Evolutionary conservation across 2,797 vertebrate genomes (phyloP), one percentile per base, ranked within the genome.

Genomic region (Dendrocincla fuliginosa): DNA sequence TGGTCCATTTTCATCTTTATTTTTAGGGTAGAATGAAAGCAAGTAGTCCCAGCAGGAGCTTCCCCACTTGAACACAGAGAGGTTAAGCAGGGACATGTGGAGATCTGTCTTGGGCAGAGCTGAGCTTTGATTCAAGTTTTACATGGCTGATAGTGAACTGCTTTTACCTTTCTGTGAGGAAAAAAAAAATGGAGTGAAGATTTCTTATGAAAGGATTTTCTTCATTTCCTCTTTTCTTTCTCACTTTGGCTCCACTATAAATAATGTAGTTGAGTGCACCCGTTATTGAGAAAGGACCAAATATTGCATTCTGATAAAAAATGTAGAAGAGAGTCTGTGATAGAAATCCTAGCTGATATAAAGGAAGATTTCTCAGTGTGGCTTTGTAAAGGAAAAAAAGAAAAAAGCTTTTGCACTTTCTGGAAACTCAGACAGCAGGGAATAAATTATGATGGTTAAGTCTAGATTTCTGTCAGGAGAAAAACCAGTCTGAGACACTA

Each of bases 361-460:
- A 89, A 87, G 39, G 28, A 60, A 75, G 12, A 57, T 89, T 79
- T 75, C 32, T 89, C 50, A 60, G 37, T n/a, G 20, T 37, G 32
- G 37, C 33, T 87, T 71, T 70, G 30, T 50, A n/a, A 32, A 57
- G 23, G 1, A 2, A 9, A 42, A 59, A 28, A 13, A 47, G 16
- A 50, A 24, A 23, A 42, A 23, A 16, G 5, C 20, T 91, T 83
- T 78, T 3, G 8, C 24, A 46, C 44, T 77, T 90, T 79, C 14
- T 63, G 44, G 67, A 52, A 44, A 67, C 67, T 79, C 32, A 30
- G 56, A 32, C 61, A 82, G 19, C 33, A 63, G 53, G 41, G 71
- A 96, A 91, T 61, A 90, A 93, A 96, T 33, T 67, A 35, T 75
- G n/a, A 4, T 6, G 32, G 50, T 42, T 49, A 93, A 92, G 42